Percentiles rank a stretch among this genome's conserved stretches.
These are phyloP conservation scores for Erinaceus europaeus DNA, from an alignment of 2,113 vertebrate genomes.

Conservation along the genomic window DNA sequence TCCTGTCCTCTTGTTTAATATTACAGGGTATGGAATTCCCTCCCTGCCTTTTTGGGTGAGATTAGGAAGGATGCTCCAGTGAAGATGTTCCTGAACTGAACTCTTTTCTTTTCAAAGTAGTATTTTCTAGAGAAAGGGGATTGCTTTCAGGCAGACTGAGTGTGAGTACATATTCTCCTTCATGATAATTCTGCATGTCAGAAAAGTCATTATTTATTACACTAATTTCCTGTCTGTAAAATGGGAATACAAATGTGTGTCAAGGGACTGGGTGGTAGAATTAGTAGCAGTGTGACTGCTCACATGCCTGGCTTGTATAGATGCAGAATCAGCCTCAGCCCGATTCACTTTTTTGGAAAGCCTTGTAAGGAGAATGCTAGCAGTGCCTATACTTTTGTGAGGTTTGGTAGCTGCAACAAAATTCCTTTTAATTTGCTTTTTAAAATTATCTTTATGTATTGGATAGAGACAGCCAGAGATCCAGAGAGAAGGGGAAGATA, in stretches of 20 bases:
- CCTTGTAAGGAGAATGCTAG: neutral
- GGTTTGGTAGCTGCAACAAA: neutral
- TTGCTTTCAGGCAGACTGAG: neutral
- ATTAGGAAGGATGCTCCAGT: neutral
- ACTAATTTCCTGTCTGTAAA: neutral
- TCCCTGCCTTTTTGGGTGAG: slow-evolving; percentile 3
- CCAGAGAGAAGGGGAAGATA: too few species aligned
- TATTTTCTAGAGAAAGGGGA: neutral
- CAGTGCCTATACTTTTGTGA: neutral
- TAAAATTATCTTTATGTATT: too few species aligned
- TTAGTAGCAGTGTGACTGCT: neutral
- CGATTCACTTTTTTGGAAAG: neutral
- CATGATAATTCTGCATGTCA: neutral
- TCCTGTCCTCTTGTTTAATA: neutral
- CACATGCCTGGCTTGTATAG: neutral
- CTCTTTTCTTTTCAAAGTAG: neutral
- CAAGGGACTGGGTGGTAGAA: neutral
- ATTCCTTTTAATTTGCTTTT: neutral
- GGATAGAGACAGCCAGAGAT: too few species aligned
- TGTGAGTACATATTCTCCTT: neutral
- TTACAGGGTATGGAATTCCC: neutral
- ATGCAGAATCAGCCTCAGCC: neutral
- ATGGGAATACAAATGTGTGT: neutral
- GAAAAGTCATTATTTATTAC: neutral
- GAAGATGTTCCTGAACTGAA: neutral